Conservation (phyloP, 1,140 invertebrate species). For the Cephus cinctus region DNA sequence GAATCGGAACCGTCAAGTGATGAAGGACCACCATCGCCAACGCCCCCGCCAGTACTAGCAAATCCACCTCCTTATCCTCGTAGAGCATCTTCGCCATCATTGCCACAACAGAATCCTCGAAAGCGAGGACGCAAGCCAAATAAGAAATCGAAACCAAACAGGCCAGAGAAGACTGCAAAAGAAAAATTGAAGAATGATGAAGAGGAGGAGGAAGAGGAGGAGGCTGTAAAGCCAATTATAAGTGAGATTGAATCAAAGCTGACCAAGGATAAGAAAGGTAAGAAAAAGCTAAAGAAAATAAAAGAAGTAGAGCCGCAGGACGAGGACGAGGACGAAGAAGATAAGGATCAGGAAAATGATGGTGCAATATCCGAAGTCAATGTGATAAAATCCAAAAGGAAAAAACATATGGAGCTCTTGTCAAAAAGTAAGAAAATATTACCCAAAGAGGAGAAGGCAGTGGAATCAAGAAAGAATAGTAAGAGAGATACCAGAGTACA, state of each 20-base stretch:
- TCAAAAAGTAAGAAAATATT: constrained; percentile 53
- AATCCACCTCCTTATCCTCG: constrained; percentile 34
- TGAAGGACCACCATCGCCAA: constrained; percentile 37
- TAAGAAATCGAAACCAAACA: constrained; percentile 46
- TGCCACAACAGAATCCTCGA: constrained; percentile 36
- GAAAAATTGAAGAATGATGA: constrained; percentile 22
- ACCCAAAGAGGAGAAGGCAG: constrained; percentile 34
- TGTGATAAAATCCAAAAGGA: constrained; percentile 47
- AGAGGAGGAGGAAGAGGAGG: constrained; percentile 20
- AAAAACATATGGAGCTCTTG: constrained; percentile 38
- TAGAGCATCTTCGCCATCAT: constrained; percentile 30
- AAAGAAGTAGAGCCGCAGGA: constrained; percentile 6
- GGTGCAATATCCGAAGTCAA: constrained; percentile 46
- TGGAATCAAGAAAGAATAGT: constrained; percentile 14
- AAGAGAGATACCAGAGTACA: constrained; percentile 22
- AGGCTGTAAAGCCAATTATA: too few relatives aligned
- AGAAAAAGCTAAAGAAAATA: constrained; percentile 19
- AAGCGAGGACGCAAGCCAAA: constrained; percentile 45
- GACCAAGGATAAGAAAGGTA: constrained; percentile 21
- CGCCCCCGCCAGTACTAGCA: constrained; percentile 21
- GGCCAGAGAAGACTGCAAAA: constrained; percentile 25
- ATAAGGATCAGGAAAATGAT: constrained; percentile 23
- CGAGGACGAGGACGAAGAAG: constrained; percentile 12
- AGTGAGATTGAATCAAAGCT: constrained; percentile 11
- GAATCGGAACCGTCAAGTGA: constrained; percentile 78